Percentiles rank a stretch among this genome's conserved stretches.
These are phyloP conservation scores for Electrophaes corylata DNA, from an alignment of 2,888 invertebrate genomes.

Conservation along the genomic window DNA sequence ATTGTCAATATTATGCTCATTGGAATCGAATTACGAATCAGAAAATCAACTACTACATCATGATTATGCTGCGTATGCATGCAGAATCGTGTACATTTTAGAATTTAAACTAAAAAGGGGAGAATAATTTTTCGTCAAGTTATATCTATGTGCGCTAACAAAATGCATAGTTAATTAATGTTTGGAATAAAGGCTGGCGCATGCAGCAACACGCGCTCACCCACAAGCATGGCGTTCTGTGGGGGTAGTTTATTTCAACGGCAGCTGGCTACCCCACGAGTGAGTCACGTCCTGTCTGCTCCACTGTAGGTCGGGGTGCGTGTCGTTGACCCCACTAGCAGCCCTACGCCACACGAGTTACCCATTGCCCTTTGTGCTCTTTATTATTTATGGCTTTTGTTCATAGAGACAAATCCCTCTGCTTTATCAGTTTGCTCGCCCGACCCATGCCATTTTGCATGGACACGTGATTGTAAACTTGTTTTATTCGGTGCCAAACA, in stretches of 20 bases:
- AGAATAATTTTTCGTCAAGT: conserved; percentile 25
- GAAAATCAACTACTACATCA: neutral
- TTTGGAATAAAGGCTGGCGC: conserved; percentile 38
- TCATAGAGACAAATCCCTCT: conserved; percentile 60
- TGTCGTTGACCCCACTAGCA: conserved; percentile 81
- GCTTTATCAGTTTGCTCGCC: conserved; percentile 56
- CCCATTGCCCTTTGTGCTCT: conserved; percentile 76
- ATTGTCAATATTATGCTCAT: conserved; percentile 18
- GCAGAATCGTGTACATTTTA: conserved; percentile 1
- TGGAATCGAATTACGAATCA: conserved; percentile 1
- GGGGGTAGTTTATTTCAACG: conserved; percentile 79
- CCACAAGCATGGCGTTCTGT: conserved; percentile 46
- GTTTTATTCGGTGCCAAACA: conserved; percentile 11
- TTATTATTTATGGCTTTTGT: conserved; percentile 72
- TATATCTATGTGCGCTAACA: conserved; percentile 18
- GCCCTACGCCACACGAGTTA: conserved; percentile 76
- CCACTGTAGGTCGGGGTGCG: conserved; percentile 78
- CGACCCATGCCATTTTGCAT: conserved; percentile 59
- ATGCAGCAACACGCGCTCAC: conserved; percentile 53
- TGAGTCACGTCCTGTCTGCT: conserved; percentile 82
- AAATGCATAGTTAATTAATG: conserved; percentile 40
- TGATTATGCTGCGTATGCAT: conserved; percentile 1
- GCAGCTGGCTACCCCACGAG: conserved; percentile 81
- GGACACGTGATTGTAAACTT: conserved; percentile 50
- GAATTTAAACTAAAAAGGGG: conserved; percentile 15